These are phyloP conservation scores for Nomada fabriciana DNA, from an alignment of 2,888 invertebrate species.

Conservation along the genomic window DNA sequence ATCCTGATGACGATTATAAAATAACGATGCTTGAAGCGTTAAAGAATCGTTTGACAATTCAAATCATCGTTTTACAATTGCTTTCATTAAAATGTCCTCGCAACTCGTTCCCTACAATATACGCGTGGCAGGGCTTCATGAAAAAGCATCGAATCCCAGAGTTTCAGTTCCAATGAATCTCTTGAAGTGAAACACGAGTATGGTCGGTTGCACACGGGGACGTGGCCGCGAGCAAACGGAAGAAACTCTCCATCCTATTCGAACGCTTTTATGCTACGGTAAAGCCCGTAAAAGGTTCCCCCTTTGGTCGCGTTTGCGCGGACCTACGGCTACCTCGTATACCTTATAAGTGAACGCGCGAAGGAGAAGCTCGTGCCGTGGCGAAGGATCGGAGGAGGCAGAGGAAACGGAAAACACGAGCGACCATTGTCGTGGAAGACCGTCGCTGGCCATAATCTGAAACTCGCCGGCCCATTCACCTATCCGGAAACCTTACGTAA, in stretches of 20 bases:
- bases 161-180: neutral
- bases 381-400: conserved; percentile 6
- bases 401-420: conserved; percentile 41
- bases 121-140: neutral
- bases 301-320: conserved; percentile 36
- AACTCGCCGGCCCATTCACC: conserved; percentile 62
- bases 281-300: conserved; percentile 62
- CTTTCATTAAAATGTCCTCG: no score
- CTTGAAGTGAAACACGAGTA: conserved; percentile 17
- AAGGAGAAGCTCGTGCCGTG: conserved; percentile 23
- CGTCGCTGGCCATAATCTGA: conserved; percentile 46
- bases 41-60: no score
- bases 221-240: conserved; percentile 22
- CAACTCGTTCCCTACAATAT: neutral
- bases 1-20: no score
- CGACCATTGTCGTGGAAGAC: conserved; percentile 39
- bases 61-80: no score
- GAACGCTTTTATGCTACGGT: conserved; percentile 50
- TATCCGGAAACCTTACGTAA: conserved; percentile 56
- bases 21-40: no score
- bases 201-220: neutral
- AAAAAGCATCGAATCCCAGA: no score
- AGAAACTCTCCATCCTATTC: conserved; percentile 28
- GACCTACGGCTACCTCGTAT: conserved; percentile 10
- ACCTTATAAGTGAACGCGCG: conserved; percentile 39